These are phyloP conservation scores for Geococcyx californianus DNA, from an alignment of 2,113 vertebrate genomes.

Conservation along the genomic window DNA sequence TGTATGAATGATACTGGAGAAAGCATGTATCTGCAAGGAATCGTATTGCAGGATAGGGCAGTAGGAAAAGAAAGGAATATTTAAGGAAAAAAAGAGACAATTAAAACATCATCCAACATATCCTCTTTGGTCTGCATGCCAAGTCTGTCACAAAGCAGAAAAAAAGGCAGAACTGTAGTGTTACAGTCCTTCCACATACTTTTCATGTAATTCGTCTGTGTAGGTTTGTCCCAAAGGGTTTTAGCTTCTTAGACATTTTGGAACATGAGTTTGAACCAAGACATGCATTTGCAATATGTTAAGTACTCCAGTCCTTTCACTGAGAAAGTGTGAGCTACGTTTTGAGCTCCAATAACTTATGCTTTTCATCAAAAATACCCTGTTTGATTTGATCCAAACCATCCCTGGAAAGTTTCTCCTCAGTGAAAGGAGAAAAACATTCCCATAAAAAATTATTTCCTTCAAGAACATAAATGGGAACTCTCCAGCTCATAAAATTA, in stretches of 20 bases:
- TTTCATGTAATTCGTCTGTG: background rate
- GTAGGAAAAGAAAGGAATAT: no score
- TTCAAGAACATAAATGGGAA: constrained; percentile 26
- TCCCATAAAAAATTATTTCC: constrained; percentile 46
- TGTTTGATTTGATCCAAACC: constrained; percentile 7
- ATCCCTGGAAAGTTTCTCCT: constrained; percentile 18
- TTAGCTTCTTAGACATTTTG: background rate
- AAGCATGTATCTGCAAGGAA: background rate
- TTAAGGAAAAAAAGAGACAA: background rate
- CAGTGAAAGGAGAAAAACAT: background rate
- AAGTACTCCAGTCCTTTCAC: background rate
- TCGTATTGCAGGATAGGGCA: background rate
- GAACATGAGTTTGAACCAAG: background rate
- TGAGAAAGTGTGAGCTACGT: background rate
- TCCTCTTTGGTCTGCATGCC: background rate
- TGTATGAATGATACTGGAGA: background rate
- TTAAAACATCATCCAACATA: background rate
- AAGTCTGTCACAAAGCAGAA: background rate
- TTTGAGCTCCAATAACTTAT: background rate
- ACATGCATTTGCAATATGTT: background rate
- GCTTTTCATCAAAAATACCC: constrained; percentile 40
- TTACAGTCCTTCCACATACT: background rate
- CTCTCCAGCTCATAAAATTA: constrained; percentile 3
- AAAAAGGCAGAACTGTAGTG: background rate
- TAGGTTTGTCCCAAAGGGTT: background rate